Conservation (phyloP, 2,113 vertebrate species). For the Stercorarius parasiticus region DNA sequence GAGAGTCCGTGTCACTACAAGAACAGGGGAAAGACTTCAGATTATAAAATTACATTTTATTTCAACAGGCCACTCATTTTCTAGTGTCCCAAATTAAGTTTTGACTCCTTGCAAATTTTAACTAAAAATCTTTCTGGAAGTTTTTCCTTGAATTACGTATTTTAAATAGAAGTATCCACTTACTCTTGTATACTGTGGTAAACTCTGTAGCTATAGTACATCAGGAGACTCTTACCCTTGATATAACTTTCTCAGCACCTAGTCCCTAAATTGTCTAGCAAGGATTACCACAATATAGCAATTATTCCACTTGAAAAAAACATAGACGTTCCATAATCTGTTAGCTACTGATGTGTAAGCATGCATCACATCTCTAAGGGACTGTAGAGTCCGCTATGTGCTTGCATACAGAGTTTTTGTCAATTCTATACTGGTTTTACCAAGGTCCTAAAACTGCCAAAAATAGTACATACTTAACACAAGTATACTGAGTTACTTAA, state of each 20-base stretch:
- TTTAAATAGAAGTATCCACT: neutral
- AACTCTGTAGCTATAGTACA: neutral
- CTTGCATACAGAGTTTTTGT: neutral
- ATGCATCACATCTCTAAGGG: neutral
- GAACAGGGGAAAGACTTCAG: constrained; percentile 70
- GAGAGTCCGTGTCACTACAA: constrained; percentile 97
- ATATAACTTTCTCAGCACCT: neutral
- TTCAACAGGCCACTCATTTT: neutral
- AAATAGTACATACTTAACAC: neutral
- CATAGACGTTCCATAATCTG: neutral
- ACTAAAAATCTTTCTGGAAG: neutral
- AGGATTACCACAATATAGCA: neutral
- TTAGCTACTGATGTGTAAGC: neutral
- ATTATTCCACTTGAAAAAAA: neutral
- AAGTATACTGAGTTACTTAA: neutral
- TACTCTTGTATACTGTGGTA: neutral
- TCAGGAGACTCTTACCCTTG: neutral
- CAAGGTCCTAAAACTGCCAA: neutral
- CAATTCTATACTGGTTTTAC: neutral
- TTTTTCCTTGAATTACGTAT: neutral
- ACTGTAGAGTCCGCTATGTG: accelerated
- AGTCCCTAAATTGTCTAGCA: neutral
- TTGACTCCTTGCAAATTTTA: neutral
- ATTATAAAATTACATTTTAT: constrained; percentile 56
- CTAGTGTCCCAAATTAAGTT: neutral